Evolutionary conservation across 2,888 invertebrate species (phyloP).

Genomic region (Caenorhabditis sp.): DNA sequence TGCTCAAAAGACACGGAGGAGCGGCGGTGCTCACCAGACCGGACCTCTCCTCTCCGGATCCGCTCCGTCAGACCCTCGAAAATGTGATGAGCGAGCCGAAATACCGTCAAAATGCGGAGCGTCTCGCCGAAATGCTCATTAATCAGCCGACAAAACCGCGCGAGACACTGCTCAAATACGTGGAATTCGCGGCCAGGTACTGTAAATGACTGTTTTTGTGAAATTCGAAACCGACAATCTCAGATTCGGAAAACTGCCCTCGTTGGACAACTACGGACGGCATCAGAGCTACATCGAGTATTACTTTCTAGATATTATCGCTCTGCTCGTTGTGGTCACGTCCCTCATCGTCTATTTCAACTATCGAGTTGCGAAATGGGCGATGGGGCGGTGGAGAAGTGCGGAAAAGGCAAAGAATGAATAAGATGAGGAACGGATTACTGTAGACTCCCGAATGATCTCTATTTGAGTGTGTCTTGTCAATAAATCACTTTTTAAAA

Average conservation of each 20-base stretch:
- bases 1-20: slow-evolving; percentile 31
- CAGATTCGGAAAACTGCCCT: slow-evolving; percentile 5
- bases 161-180: slow-evolving; percentile 24
- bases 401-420: not conserved
- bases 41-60: not conserved
- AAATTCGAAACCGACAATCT: not conserved
- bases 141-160: slow-evolving; percentile 19
- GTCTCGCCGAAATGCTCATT: slow-evolving; percentile 6
- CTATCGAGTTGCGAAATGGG: slow-evolving; percentile 9
- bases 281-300: slow-evolving; percentile 40
- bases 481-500: too few species aligned
- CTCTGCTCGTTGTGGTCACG: slow-evolving; percentile 1
- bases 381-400: not conserved
- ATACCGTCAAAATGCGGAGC: slow-evolving; percentile 8
- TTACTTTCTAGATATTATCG: slow-evolving; percentile 39
- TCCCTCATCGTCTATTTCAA: not conserved
- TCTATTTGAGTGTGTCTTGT: too few species aligned
- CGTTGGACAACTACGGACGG: slow-evolving; percentile 35
- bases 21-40: slow-evolving; percentile 10
- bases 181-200: slow-evolving; percentile 34
- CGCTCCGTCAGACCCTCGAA: not conserved
- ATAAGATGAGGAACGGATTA: too few species aligned
- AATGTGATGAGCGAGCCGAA: not conserved
- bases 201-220: not conserved
- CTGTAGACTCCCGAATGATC: too few species aligned